These are phyloP conservation scores for Aquatica leii DNA, from an alignment of 2,888 invertebrate genomes.

Conservation along the genomic window DNA sequence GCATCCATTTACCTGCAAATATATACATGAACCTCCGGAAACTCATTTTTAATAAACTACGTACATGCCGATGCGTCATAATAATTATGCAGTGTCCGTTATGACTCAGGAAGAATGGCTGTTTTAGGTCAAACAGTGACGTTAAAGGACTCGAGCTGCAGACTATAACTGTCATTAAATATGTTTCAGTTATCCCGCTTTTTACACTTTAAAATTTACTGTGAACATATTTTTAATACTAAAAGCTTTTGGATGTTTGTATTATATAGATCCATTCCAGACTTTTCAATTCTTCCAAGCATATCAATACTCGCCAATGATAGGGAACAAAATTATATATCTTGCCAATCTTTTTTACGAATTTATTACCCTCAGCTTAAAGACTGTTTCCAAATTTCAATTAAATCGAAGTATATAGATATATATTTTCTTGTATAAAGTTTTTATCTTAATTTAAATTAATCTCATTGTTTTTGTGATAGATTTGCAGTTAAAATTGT, in stretches of 20 bases:
- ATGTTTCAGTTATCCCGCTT: constrained; percentile 9
- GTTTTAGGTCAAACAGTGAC: constrained; percentile 26
- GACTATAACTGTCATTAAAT: constrained; percentile 15
- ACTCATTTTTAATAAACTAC: constrained; percentile 58
- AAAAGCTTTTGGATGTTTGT: constrained; percentile 34
- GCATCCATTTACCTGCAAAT: constrained; percentile 80
- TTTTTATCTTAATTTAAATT: constrained; percentile 19
- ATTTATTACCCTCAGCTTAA: constrained; percentile 48
- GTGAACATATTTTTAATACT: constrained; percentile 35
- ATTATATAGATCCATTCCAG: constrained; percentile 29
- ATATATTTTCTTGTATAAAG: constrained; percentile 25
- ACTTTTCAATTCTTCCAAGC: constrained; percentile 41
- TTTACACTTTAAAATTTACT: constrained; percentile 23
- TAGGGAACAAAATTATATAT: constrained; percentile 56
- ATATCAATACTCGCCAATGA: constrained; percentile 42
- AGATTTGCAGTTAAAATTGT: constrained; percentile 24
- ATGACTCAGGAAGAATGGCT: constrained; percentile 44
- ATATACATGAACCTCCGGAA: constrained; percentile 68
- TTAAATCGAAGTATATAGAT: constrained; percentile 34
- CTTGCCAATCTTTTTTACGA: constrained; percentile 52
- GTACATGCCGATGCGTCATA: not conserved
- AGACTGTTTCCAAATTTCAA: constrained; percentile 58
- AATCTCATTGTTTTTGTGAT: constrained; percentile 35
- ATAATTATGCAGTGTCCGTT: constrained; percentile 1
- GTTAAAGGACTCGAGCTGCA: constrained; percentile 11